Percentiles rank a stretch among this genome's conserved stretches.
phyloP scores from a whole-genome alignment of 2,888 invertebrate genomes.

The Blera fallax region DNA sequence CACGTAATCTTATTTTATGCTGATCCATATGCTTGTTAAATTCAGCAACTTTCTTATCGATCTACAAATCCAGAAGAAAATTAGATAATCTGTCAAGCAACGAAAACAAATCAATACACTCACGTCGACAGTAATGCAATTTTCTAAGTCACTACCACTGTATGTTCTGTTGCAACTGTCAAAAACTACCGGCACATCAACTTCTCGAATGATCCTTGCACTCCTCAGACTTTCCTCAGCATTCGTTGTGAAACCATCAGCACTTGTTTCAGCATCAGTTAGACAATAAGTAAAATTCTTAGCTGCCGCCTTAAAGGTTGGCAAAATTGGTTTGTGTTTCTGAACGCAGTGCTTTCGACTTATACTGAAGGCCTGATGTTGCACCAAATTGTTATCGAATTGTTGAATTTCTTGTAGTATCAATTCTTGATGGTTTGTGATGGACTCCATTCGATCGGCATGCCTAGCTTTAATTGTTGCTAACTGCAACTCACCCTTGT shows the following conservation, averaged over 20 bases:
- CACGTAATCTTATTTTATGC: background rate
- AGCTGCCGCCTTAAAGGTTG: background rate
- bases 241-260: background rate
- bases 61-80: background rate
- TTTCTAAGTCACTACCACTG: background rate
- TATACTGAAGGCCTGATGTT: background rate
- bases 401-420: background rate
- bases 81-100: no score
- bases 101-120: background rate
- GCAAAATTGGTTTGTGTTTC: background rate
- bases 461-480: background rate
- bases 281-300: background rate
- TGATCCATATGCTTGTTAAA: background rate
- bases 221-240: background rate
- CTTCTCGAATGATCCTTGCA: background rate
- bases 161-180: background rate
- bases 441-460: background rate
- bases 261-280: background rate
- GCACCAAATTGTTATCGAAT: background rate
- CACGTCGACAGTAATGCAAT: background rate
- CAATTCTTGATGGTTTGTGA: background rate
- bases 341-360: conserved; percentile 4
- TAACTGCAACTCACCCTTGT: background rate
- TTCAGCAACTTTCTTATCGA: background rate
- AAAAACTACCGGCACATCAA: background rate